Evolutionary conservation across 2,888 invertebrate species (phyloP), one percentile per base, ranked within the genome.

Genomic region (Serripes groenlandicus): DNA sequence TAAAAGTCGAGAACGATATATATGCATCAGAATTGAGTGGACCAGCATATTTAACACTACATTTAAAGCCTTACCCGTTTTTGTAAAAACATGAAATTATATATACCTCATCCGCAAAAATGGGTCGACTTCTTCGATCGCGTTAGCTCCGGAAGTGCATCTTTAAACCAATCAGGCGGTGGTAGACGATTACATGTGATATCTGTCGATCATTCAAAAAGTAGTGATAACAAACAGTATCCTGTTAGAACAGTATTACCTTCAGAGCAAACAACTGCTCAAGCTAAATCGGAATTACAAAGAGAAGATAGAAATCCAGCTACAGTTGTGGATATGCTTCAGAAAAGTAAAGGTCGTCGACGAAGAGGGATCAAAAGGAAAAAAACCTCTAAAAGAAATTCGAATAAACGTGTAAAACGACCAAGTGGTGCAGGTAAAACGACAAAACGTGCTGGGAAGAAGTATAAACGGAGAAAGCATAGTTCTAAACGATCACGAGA

Each of bases 91-190:
- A 69, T 75, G 60, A 85, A 81, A 37, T n/a, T 86, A n/a, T 88
- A 88, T 60, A 73, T 88, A 5, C 86, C 88, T 11, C 81, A 86
- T 76, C 69, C 81, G 28, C 70, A 84, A 58, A 75, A 78, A 18
- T 86, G 86, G 83, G 66, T 88, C n/a, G 66, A 78, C 21, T 85
- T 75, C 34, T 83, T 83, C 37, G 77, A 80, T 7, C 66, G 77
- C 5, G 74, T 80, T 7, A 70, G 68, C 30, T 74, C 23, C 9
- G 83, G 83, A 21, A 60, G 52, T 56, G 66, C 79, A 4, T 32
- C 32, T 26, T 52, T 82, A 23, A 58, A 64, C 52, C 83, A 83
- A 60, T 28, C 70, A 23, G 80, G 77, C 18, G 69, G 68, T 26
- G 77, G 77, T 9, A 80, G 80, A 69, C 30, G 75, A 71, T 60